A percentile compares a stretch with the other conserved stretches of the same genome.
Conservation (phyloP, 2,113 vertebrate species). For the Mus pahari region DNA sequence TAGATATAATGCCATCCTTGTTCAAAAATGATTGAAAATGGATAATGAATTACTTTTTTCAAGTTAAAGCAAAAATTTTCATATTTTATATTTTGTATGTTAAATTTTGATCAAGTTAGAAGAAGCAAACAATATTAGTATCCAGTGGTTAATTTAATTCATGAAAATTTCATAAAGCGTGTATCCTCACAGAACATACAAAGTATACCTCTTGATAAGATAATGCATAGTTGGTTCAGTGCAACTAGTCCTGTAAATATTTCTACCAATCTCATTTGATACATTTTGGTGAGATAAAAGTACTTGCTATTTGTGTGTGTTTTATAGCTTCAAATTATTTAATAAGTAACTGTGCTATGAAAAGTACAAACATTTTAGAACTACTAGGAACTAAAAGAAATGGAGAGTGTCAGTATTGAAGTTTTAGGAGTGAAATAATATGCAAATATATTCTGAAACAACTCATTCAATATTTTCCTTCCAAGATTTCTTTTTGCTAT, state of each 20-base stretch:
- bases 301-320: neutral
- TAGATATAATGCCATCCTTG: neutral
- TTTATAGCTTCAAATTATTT: conserved; percentile 13
- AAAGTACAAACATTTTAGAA: neutral
- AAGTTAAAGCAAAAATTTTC: neutral
- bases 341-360: neutral
- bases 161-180: neutral
- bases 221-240: neutral
- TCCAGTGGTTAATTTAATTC: conserved; percentile 20
- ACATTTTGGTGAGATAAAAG: conserved; percentile 29
- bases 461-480: conserved; percentile 5
- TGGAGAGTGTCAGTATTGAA: neutral
- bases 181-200: conserved; percentile 12
- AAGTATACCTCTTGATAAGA: neutral
- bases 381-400: neutral
- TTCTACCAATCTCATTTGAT: neutral
- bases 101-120: neutral
- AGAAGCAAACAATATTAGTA: neutral
- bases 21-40: neutral
- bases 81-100: neutral
- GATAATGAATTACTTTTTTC: neutral
- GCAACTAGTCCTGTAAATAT: neutral
- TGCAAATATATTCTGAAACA: neutral
- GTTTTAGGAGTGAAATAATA: conserved; percentile 29
- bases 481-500: neutral